Conservation (phyloP, 2,113 vertebrate genomes). For the Archilochus colubris region DNA sequence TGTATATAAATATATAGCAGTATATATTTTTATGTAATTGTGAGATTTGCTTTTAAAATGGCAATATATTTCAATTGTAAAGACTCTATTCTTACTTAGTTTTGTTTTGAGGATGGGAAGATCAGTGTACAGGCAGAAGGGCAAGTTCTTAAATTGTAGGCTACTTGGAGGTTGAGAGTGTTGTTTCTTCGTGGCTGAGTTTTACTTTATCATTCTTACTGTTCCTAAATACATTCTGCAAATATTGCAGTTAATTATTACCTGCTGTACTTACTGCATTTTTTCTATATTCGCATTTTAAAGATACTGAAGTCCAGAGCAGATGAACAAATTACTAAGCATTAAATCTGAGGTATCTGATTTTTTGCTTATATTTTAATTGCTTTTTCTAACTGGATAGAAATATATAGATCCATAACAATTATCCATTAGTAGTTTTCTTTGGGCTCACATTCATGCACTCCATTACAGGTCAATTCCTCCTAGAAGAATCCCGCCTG, state of each 20-base stretch:
- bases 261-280: not conserved
- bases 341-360: not conserved
- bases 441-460: not conserved
- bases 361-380: not conserved
- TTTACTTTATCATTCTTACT: not conserved
- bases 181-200: not conserved
- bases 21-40: not conserved
- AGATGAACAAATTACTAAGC: not conserved
- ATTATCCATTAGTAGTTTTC: not conserved
- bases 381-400: not conserved
- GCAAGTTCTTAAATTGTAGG: not conserved
- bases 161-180: not conserved
- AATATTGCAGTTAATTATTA: not conserved
- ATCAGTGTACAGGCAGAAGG: not conserved
- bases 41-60: not conserved
- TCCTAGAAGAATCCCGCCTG: slow-evolving; percentile 93
- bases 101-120: not conserved
- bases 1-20: no score
- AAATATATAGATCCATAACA: not conserved
- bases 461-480: slow-evolving; percentile 90
- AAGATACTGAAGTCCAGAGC: not conserved
- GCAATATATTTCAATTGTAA: not conserved
- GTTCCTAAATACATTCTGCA: not conserved
- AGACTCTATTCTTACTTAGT: not conserved
- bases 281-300: not conserved